phyloP scores from a whole-genome alignment of 1,140 invertebrate genomes.

The Drosophila murphyi region DNA sequence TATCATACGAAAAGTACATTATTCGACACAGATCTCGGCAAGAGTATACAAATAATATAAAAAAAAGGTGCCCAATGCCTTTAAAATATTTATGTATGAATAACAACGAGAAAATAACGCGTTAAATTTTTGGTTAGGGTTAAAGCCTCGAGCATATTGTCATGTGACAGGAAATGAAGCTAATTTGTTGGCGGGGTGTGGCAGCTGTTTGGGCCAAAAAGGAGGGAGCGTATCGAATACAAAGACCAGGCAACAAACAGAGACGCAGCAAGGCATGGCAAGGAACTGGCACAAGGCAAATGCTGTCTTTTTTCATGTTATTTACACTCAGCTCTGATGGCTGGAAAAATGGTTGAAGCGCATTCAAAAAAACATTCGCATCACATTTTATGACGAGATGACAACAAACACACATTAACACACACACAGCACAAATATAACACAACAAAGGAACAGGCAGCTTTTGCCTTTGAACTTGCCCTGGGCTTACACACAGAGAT shows the following conservation, averaged over 20 bases:
- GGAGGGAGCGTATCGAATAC: constrained; percentile 26
- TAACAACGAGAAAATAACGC: constrained; percentile 13
- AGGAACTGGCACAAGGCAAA: constrained; percentile 19
- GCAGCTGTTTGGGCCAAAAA: constrained; percentile 46
- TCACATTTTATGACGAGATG: constrained; percentile 70
- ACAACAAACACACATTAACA: constrained; percentile 32
- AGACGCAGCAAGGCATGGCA: constrained; percentile 1
- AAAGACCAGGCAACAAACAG: constrained; percentile 22
- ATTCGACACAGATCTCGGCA: background rate
- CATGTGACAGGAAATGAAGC: constrained; percentile 79
- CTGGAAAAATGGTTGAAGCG: constrained; percentile 43
- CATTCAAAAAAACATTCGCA: constrained; percentile 34
- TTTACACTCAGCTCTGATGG: constrained; percentile 48
- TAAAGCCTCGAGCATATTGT: constrained; percentile 51
- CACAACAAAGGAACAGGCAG: constrained; percentile 36
- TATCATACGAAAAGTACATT: no score
- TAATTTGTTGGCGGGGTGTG: constrained; percentile 77
- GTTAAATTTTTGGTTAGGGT: constrained; percentile 60
- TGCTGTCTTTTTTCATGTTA: constrained; percentile 24
- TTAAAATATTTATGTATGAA: constrained; percentile 47
- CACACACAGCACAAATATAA: constrained; percentile 25
- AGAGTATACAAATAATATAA: background rate
- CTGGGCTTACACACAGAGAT: constrained; percentile 6
- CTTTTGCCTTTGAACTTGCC: constrained; percentile 69
- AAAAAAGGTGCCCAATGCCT: constrained; percentile 37